Conservation (phyloP, 2,113 vertebrate genomes). For the Gobio gobio region DNA sequence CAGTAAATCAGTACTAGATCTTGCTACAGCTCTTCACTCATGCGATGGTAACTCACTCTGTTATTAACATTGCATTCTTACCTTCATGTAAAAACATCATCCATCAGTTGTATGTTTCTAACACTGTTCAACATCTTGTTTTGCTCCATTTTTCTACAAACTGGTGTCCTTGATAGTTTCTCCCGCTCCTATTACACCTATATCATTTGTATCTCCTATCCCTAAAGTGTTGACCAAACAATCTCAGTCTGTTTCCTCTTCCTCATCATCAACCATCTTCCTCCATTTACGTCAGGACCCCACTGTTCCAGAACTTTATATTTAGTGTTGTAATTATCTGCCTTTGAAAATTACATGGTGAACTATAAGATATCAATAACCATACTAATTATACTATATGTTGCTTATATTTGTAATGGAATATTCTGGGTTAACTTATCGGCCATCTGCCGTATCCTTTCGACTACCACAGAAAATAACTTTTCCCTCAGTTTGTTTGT, state of each 20-base stretch:
- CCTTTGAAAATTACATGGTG: conserved; percentile 18
- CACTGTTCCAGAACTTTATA: conserved; percentile 70
- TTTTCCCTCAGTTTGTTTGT: background rate
- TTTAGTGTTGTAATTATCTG: conserved; percentile 58
- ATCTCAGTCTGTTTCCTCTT: conserved; percentile 57
- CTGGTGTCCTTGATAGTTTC: conserved; percentile 25
- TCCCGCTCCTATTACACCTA: conserved; percentile 40
- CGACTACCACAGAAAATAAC: background rate
- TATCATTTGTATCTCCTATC: conserved; percentile 43
- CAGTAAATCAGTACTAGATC: conserved; percentile 29
- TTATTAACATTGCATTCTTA: conserved; percentile 27
- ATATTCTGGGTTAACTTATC: conserved; percentile 23
- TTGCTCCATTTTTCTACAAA: conserved; percentile 35
- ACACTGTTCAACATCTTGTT: background rate
- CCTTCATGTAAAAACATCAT: conserved; percentile 38
- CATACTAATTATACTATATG: conserved; percentile 1
- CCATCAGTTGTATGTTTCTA: conserved; percentile 26
- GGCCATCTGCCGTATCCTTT: background rate
- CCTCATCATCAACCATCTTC: conserved; percentile 62
- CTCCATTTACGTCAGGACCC: conserved; percentile 63
- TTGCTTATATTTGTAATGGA: background rate
- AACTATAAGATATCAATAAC: background rate
- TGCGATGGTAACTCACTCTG: conserved; percentile 23
- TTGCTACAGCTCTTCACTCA: conserved; percentile 25
- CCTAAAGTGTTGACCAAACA: conserved; percentile 46